Evolutionary conservation across 2,888 invertebrate genomes (phyloP).

Genomic region (Pachliopta kotzebuea): DNA sequence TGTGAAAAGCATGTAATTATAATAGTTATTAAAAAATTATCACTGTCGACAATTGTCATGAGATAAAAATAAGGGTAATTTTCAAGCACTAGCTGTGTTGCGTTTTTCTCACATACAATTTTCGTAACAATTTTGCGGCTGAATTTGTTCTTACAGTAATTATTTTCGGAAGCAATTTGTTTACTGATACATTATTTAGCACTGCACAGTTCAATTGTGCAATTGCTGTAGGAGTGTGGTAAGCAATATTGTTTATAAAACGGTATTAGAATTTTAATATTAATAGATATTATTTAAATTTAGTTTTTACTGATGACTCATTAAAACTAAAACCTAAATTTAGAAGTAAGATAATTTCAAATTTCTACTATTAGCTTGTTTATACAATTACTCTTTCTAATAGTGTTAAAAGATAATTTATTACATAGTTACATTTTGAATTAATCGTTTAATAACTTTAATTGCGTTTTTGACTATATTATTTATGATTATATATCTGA

Average conservation of each 20-base stretch:
- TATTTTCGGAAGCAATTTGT: constrained; percentile 5
- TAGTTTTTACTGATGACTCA: constrained; percentile 11
- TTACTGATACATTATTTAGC: background rate
- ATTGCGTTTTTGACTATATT: too few species aligned
- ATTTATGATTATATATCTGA: background rate
- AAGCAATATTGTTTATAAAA: background rate
- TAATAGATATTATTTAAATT: constrained; percentile 9
- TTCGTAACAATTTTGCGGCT: constrained; percentile 5
- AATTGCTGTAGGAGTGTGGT: background rate
- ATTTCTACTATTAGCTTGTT: too few species aligned
- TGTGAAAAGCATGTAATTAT: too few species aligned
- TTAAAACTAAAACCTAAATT: constrained; percentile 11
- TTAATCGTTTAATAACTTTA: too few species aligned
- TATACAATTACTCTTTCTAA: too few species aligned
- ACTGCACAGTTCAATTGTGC: background rate
- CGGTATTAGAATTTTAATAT: constrained; percentile 5
- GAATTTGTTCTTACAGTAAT: constrained; percentile 9
- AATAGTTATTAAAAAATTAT: too few species aligned
- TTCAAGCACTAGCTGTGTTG: background rate
- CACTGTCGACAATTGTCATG: too few species aligned
- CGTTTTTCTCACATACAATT: background rate
- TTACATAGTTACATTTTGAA: too few species aligned
- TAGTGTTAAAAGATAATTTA: too few species aligned
- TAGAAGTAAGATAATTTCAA: background rate
- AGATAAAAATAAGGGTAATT: too few species aligned